These are phyloP conservation scores for Mesodorylaimus sp. DNA, from an alignment of 2,888 invertebrate species.

Conservation along the genomic window DNA sequence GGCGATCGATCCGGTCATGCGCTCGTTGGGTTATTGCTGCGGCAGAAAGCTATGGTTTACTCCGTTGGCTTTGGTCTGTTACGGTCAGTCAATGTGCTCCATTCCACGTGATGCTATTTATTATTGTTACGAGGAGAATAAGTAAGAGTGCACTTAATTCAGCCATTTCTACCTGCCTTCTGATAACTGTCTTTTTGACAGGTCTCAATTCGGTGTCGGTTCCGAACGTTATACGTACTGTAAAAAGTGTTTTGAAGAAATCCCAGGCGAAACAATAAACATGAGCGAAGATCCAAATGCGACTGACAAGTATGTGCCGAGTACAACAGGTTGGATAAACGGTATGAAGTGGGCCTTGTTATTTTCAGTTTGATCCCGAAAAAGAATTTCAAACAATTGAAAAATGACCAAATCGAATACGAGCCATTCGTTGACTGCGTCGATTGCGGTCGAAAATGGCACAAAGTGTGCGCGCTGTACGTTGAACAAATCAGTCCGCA, in stretches of 20 bases:
- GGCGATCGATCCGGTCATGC: constrained; percentile 97
- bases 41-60: constrained; percentile 95
- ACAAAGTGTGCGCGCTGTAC: constrained; percentile 92
- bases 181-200: too few relatives aligned
- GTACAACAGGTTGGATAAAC: too few relatives aligned
- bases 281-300: constrained; percentile 82
- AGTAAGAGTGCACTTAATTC: too few relatives aligned
- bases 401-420: constrained; percentile 89
- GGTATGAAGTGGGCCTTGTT: too few relatives aligned
- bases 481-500: constrained; percentile 85
- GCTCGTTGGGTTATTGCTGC: constrained; percentile 90
- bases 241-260: constrained; percentile 96
- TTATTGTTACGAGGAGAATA: constrained; percentile 90
- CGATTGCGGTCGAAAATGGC: constrained; percentile 89
- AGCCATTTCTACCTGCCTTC: too few relatives aligned
- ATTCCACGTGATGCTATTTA: constrained; percentile 96
- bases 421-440: constrained; percentile 75
- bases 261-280: constrained; percentile 91
- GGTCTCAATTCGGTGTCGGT: constrained; percentile 38
- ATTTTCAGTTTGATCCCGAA: constrained; percentile 70
- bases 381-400: constrained; percentile 89
- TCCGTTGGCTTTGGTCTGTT: constrained; percentile 95
- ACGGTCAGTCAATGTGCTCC: constrained; percentile 90
- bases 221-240: constrained; percentile 96
- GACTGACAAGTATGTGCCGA: too few relatives aligned